Evolutionary conservation across 2,797 vertebrate genomes (phyloP).

Genomic region (Echiichthys vipera): DNA sequence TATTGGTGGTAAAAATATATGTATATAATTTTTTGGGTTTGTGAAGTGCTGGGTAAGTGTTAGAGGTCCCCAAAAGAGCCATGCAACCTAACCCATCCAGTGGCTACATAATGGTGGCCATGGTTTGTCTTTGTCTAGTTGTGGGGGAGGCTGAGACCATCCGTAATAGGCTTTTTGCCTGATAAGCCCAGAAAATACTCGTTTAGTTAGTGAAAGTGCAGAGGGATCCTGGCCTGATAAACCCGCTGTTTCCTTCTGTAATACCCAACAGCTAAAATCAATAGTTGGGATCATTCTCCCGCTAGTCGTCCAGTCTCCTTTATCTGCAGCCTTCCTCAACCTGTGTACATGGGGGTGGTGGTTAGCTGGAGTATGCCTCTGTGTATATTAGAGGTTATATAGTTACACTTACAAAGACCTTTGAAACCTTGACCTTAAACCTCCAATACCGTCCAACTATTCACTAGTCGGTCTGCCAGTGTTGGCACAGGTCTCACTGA

Average conservation of each 20-base stretch:
- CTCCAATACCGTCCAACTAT: neutral
- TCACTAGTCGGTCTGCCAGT: conserved; percentile 9
- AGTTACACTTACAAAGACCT: conserved; percentile 54
- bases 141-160: conserved; percentile 81
- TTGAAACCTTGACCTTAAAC: conserved; percentile 43
- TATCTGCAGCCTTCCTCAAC: conserved; percentile 81
- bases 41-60: conserved; percentile 57
- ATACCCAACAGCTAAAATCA: conserved; percentile 98
- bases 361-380: conserved; percentile 50
- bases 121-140: conserved; percentile 71
- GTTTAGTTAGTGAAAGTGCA: conserved; percentile 94
- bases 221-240: conserved; percentile 95
- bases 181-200: conserved; percentile 96
- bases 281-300: conserved; percentile 95
- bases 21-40: conserved; percentile 55
- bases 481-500: conserved; percentile 35
- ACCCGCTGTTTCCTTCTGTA: conserved; percentile 92
- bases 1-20: conserved; percentile 39
- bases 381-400: conserved; percentile 51
- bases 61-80: conserved; percentile 62
- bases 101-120: conserved; percentile 68
- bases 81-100: conserved; percentile 56
- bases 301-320: conserved; percentile 88
- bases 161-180: conserved; percentile 89
- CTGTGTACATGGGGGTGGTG: conserved; percentile 73